A percentile compares a stretch with the other conserved stretches of the same genome.
Evolutionary conservation across 23 tunicate species (phyloP).

Genomic region (Ascidia mentula): DNA sequence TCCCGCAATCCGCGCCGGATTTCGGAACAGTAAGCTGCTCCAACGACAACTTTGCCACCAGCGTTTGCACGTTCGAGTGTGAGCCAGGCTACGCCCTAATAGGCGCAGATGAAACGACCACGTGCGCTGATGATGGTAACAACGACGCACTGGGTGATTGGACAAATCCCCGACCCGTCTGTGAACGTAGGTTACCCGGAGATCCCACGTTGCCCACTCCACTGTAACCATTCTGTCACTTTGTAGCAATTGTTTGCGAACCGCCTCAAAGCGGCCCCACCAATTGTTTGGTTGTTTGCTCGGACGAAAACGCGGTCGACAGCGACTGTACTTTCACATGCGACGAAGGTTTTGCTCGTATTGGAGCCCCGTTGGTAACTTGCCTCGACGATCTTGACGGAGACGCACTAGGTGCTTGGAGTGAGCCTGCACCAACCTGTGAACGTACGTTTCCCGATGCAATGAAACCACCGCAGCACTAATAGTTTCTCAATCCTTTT

Average conservation of each 20-base stretch:
- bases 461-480: neutral
- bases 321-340: conserved; percentile 50
- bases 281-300: conserved; percentile 36
- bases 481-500: neutral
- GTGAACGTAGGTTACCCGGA: conserved; percentile 55
- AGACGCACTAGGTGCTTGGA: conserved; percentile 59
- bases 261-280: conserved; percentile 43
- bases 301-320: conserved; percentile 24
- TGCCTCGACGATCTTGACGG: conserved; percentile 57
- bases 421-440: conserved; percentile 54
- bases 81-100: conserved; percentile 27
- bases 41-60: conserved; percentile 17
- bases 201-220: neutral
- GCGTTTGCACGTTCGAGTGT: conserved; percentile 39
- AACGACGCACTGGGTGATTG: conserved; percentile 33
- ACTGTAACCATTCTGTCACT: too few species aligned
- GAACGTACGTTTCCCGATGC: neutral
- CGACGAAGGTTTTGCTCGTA: conserved; percentile 23
- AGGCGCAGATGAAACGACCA: conserved; percentile 12
- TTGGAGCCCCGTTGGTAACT: conserved; percentile 21
- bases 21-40: conserved; percentile 28
- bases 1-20: neutral
- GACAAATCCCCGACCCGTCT: conserved; percentile 32
- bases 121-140: conserved; percentile 8
- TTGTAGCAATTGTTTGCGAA: conserved; percentile 32